These are phyloP conservation scores for Cryptoblepharus egeriae DNA, from an alignment of 2,797 vertebrate genomes.

Conservation along the genomic window DNA sequence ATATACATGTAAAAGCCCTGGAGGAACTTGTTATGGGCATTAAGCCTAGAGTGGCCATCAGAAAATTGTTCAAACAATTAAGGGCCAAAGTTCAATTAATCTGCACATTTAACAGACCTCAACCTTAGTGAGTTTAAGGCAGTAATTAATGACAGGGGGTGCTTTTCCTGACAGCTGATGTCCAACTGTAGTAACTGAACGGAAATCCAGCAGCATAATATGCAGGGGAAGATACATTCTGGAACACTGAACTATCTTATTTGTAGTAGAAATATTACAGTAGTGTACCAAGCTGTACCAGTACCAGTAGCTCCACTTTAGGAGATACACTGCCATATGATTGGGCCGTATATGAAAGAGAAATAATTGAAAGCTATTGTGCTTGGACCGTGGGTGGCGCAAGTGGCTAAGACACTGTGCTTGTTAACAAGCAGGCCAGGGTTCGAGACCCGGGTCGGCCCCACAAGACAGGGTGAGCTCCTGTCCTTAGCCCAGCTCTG, in stretches of 20 bases:
- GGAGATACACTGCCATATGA: no score
- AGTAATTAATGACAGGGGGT: slow-evolving; percentile 71
- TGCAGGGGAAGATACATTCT: slow-evolving; percentile 67
- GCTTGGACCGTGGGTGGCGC: no score
- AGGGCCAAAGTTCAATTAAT: slow-evolving; percentile 66
- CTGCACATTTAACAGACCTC: slow-evolving; percentile 50
- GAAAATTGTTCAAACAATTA: slow-evolving; percentile 50
- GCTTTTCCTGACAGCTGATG: slow-evolving; percentile 74
- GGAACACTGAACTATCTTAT: slow-evolving; percentile 58
- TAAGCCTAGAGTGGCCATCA: slow-evolving; percentile 41
- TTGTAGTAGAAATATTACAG: neutral
- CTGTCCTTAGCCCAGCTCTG: no score
- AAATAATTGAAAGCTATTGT: slow-evolving; percentile 38
- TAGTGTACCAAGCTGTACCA: no score
- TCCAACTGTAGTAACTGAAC: slow-evolving; percentile 69
- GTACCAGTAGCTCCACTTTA: neutral
- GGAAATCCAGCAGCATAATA: slow-evolving; percentile 75
- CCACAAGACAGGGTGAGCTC: no score
- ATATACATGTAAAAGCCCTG: slow-evolving; percentile 56
- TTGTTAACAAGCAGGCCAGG: no score
- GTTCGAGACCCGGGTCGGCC: no score
- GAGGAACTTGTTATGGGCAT: slow-evolving; percentile 53
- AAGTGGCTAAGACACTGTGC: no score
- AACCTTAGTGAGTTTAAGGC: slow-evolving; percentile 63
- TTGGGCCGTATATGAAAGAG: slow-evolving; percentile 40